These are phyloP conservation scores for Quadroppia sp. DNA, from an alignment of 2,888 invertebrate genomes.

Conservation along the genomic window DNA sequence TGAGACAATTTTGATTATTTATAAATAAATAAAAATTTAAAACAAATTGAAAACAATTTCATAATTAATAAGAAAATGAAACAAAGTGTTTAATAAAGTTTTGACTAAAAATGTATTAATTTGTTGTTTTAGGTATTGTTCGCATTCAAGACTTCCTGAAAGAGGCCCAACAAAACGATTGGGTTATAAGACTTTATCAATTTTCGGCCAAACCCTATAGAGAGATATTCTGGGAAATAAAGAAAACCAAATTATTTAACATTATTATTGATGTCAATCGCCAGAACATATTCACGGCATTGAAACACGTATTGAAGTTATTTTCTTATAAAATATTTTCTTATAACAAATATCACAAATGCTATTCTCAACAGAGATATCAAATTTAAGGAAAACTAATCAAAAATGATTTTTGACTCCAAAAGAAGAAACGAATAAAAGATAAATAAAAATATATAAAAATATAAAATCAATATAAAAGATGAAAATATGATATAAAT, in stretches of 20 bases:
- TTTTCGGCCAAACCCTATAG: constrained; percentile 48
- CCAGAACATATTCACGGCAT: constrained; percentile 47
- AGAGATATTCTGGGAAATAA: constrained; percentile 49
- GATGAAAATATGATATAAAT: too few relatives aligned
- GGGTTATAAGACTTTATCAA: constrained; percentile 48
- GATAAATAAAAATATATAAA: too few relatives aligned
- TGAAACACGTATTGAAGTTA: constrained; percentile 47
- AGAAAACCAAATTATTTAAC: constrained; percentile 45
- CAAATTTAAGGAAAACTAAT: not conserved
- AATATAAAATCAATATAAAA: too few relatives aligned
- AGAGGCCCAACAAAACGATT: constrained; percentile 47
- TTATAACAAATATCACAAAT: too few relatives aligned
- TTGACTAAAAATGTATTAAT: not conserved
- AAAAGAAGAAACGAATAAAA: too few relatives aligned
- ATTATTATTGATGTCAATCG: constrained; percentile 48
- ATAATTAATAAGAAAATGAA: too few relatives aligned
- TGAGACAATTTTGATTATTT: too few relatives aligned
- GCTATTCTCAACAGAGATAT: too few relatives aligned
- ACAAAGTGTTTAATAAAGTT: constrained; percentile 22
- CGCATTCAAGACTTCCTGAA: constrained; percentile 48
- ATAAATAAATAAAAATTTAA: too few relatives aligned
- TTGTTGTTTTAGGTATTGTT: constrained; percentile 46
- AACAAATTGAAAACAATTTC: too few relatives aligned
- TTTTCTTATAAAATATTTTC: not conserved
- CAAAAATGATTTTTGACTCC: too few relatives aligned